These are phyloP conservation scores for Synanthedon vespiformis DNA, from an alignment of 2,888 invertebrate genomes.

Conservation along the genomic window DNA sequence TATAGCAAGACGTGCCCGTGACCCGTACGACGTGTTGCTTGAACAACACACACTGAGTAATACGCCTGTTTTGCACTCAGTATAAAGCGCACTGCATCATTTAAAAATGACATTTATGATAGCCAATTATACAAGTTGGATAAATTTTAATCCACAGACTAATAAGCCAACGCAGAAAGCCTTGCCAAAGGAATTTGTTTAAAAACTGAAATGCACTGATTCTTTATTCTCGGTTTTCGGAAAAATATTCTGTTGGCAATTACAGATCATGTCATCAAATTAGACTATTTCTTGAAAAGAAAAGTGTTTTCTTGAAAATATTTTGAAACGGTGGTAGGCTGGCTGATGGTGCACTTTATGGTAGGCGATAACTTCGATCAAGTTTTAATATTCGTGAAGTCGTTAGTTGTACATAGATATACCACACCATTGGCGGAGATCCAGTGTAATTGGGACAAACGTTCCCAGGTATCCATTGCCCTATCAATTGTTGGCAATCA, in stretches of 20 bases:
- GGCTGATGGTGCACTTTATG: no score
- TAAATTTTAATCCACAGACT: no score
- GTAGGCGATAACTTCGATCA: constrained; percentile 16
- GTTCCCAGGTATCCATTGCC: constrained; percentile 41
- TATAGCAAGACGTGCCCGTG: constrained; percentile 59
- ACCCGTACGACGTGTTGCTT: constrained; percentile 32
- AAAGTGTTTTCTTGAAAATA: no score
- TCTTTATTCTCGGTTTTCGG: no score
- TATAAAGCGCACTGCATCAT: background rate
- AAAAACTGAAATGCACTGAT: no score
- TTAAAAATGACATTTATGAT: background rate
- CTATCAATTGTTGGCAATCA: constrained; percentile 59
- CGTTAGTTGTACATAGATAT: constrained; percentile 30
- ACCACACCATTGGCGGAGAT: constrained; percentile 39
- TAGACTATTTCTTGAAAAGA: no score
- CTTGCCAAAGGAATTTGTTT: no score
- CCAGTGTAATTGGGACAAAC: constrained; percentile 55
- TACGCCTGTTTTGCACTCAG: background rate
- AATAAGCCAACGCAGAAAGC: no score
- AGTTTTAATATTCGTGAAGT: constrained; percentile 23
- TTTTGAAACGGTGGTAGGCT: no score
- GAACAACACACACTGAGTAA: background rate
- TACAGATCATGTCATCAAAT: no score
- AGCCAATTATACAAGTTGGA: background rate
- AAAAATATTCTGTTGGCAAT: no score